Percentiles rank a stretch among this genome's conserved stretches.
Conservation (phyloP, 1,140 invertebrate genomes). For the Episyrphus balteatus region DNA sequence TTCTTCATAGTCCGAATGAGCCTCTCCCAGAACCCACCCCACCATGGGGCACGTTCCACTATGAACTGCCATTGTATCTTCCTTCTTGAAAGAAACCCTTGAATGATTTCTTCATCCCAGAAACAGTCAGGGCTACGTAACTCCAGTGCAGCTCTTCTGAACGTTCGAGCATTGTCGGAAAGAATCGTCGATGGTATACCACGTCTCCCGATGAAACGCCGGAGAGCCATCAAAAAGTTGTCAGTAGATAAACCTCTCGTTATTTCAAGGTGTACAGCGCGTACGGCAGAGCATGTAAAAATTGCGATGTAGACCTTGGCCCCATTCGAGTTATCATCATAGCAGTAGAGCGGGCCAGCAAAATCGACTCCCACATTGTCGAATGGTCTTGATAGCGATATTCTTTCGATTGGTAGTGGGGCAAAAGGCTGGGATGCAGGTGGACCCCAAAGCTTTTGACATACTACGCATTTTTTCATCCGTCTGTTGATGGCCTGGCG, state of each 20-base stretch:
- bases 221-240: constrained; percentile 20
- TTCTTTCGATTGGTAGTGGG: background rate
- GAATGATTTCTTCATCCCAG: background rate
- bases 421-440: background rate
- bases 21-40: background rate
- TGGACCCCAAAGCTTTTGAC: background rate
- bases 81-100: background rate
- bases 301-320: constrained; percentile 23
- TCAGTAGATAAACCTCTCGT: constrained; percentile 21
- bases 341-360: background rate
- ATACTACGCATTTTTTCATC: background rate
- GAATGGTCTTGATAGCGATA: background rate
- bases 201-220: constrained; percentile 25
- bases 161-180: constrained; percentile 13
- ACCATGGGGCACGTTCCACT: background rate
- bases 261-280: constrained; percentile 31
- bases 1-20: constrained; percentile 2
- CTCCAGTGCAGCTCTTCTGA: background rate
- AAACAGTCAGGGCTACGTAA: background rate
- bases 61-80: background rate
- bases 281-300: constrained; percentile 17
- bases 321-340: background rate
- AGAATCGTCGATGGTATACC: constrained; percentile 16
- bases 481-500: background rate
- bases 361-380: background rate